phyloP scores from a whole-genome alignment of 2,888 invertebrate genomes.

The Tipula vernalis region DNA sequence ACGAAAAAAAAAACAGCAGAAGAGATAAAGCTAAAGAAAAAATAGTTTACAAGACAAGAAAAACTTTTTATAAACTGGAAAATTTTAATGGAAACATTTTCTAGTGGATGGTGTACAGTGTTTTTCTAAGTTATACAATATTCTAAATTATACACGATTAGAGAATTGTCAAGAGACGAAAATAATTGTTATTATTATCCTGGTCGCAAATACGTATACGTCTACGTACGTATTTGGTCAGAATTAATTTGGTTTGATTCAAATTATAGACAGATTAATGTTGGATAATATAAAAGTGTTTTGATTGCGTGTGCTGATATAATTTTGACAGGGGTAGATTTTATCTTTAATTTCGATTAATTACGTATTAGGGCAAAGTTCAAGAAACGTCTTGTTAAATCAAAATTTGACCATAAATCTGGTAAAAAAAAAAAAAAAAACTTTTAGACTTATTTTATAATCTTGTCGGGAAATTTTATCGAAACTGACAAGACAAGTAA shows the following conservation, averaged over 20 bases:
- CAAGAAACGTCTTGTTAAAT: neutral
- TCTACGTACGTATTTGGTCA: neutral
- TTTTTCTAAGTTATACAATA: neutral
- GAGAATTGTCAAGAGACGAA: neutral
- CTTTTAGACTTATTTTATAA: neutral
- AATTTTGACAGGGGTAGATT: neutral
- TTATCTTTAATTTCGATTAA: neutral
- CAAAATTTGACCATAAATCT: neutral
- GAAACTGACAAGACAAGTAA: neutral
- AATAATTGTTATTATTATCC: neutral
- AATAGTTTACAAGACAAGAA: neutral
- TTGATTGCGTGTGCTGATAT: neutral
- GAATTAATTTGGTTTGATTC: neutral
- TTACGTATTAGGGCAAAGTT: neutral
- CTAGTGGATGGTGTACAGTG: neutral
- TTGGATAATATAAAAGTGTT: neutral
- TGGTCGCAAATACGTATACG: neutral
- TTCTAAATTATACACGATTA: neutral
- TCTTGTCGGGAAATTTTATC: neutral
- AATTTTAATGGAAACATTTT: neutral
- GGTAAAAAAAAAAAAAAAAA: neutral
- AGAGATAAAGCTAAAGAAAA: neutral
- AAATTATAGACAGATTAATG: neutral
- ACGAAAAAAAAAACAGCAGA: neutral
- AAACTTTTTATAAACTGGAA: neutral